phyloP scores from a whole-genome alignment of 2,113 vertebrate genomes.

The Anguilla japonica region DNA sequence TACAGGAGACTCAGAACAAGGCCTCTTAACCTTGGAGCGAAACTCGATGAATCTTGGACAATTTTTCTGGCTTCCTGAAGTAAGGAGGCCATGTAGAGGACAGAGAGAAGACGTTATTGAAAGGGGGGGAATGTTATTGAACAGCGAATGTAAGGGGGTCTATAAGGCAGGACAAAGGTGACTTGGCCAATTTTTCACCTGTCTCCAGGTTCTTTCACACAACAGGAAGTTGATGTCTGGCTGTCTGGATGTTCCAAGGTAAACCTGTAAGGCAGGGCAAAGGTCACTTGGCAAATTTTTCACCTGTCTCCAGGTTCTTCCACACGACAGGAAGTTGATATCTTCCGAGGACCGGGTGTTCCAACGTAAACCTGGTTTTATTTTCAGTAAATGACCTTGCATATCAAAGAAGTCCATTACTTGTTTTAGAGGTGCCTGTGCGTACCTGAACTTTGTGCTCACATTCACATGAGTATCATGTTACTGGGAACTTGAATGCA shows the following conservation, averaged over 20 bases:
- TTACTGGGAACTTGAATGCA: not conserved
- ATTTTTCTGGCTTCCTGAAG: not conserved
- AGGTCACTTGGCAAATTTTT: conserved; percentile 5
- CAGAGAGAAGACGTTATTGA: not conserved
- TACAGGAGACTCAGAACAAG: not conserved
- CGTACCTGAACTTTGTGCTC: not conserved
- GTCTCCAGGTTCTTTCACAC: not conserved
- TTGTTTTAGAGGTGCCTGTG: not conserved
- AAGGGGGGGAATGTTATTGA: not conserved
- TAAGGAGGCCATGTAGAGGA: not conserved
- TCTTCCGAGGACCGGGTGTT: not conserved
- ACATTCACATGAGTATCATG: not conserved
- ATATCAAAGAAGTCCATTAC: not conserved
- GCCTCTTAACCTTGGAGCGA: not conserved
- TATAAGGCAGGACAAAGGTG: not conserved
- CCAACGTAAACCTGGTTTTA: not conserved
- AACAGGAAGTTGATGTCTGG: not conserved
- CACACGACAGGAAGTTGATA: not conserved
- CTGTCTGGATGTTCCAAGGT: not conserved
- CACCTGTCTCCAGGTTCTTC: not conserved
- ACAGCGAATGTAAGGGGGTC: not conserved
- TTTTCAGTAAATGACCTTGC: not conserved
- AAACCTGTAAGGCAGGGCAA: too few relatives aligned
- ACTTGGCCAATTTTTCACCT: not conserved
- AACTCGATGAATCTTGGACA: not conserved